Base-by-base conservation (phyloP, 64 coral and sea anemone genomes). In the Stichodactyla mertensii region DNA sequence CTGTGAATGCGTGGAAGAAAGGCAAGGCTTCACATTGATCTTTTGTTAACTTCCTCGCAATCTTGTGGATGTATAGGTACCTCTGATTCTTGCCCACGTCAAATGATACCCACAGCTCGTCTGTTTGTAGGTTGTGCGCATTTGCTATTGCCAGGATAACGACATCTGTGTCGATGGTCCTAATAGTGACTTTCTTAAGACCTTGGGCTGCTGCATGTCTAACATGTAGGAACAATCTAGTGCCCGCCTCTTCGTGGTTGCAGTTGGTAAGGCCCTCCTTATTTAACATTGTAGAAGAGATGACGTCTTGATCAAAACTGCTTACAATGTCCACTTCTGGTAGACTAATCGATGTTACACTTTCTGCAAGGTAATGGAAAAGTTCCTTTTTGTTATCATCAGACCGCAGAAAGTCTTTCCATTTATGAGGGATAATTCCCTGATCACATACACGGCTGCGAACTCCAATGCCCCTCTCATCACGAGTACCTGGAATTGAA, bases 161-260 rank as follows among this genome's bases (percentile, higher is more conserved):
- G 36, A 45, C 36, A 4, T 45, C 36, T 45, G 36, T 83, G 28
- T 83, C 79, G 6, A 89, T 80, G 60, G 79, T 83, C 28, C 57
- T 22, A 55, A 89, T 36, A 26, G 16, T 56, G 27, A 57, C 79
- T 52, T 89, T 89, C 77, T 23, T 83, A 36, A 31, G 64, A 14
- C 79, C 51, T 57, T 36, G 16, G 9, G 28, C 64, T 64, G 61
- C 59, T 14, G 78, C 79, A 19, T 89, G 71, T 15, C 56, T 57
- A 0, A 52, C 78, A 70, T 89, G 79, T 82, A 89, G 55, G 19
- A 89, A 26, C 24, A 89, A 58, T 57, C 87, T 67, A 6, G 79
- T 89, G 22, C 71, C 79, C 27, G 88, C 81, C 51, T 89, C 81
- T 60, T 84, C 52, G 51, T 89, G 88, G 51, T 89, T 89, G 56